phyloP scores from a whole-genome alignment of 1,140 invertebrate species.

The Drosophila pseudoobscura region DNA sequence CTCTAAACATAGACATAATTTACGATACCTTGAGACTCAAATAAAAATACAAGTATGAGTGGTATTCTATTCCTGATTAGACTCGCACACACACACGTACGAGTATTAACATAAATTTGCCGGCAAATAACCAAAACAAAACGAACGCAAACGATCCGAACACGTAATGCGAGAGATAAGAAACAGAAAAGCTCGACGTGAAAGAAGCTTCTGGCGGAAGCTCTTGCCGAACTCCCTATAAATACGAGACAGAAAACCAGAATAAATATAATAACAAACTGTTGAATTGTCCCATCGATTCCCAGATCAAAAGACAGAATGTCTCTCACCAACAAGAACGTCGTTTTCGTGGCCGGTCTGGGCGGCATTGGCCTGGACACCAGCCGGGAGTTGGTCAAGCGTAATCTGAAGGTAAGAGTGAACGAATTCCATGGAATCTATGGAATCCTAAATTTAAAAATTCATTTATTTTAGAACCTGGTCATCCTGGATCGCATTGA shows the following conservation, averaged over 20 bases:
- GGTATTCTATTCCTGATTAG: slow-evolving; percentile 18
- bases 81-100: background rate
- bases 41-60: slow-evolving; percentile 6
- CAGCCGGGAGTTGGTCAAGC: slow-evolving; percentile 62
- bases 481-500: slow-evolving; percentile 73
- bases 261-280: slow-evolving; percentile 19
- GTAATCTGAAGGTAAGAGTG: slow-evolving; percentile 50
- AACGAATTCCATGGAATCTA: background rate
- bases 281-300: slow-evolving; percentile 21
- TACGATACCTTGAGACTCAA: background rate
- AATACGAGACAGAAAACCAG: slow-evolving; percentile 38
- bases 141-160: background rate
- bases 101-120: no score
- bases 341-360: slow-evolving; percentile 74
- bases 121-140: slow-evolving; percentile 47
- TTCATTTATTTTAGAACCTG: slow-evolving; percentile 46
- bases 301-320: slow-evolving; percentile 49
- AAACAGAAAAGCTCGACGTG: slow-evolving; percentile 27
- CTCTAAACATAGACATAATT: slow-evolving; percentile 31
- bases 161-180: slow-evolving; percentile 23
- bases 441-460: background rate
- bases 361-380: slow-evolving; percentile 76
- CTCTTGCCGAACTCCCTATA: slow-evolving; percentile 37
- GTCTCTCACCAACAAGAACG: slow-evolving; percentile 71
- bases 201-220: slow-evolving; percentile 9